phyloP scores from a whole-genome alignment of 2,888 invertebrate species.

The Drosophila rubida region DNA sequence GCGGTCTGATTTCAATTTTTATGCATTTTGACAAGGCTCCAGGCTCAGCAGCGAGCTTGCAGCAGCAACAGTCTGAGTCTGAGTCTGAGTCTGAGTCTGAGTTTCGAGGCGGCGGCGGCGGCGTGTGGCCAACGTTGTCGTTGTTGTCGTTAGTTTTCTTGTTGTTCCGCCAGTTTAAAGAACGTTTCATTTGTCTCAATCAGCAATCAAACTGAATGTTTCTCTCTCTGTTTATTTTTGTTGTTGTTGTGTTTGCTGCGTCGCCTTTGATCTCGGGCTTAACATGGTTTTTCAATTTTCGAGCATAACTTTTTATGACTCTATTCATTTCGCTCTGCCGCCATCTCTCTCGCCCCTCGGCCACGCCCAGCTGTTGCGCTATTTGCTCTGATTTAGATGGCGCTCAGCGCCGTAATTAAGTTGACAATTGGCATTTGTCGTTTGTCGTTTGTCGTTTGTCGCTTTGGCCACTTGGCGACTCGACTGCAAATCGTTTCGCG shows the following conservation, averaged over 20 bases:
- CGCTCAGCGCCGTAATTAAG: constrained; percentile 42
- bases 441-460: too few species aligned
- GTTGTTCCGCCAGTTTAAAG: constrained; percentile 57
- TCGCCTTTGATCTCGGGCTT: constrained; percentile 56
- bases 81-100: too few species aligned
- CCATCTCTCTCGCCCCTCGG: constrained; percentile 4
- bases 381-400: constrained; percentile 34
- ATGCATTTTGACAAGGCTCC: constrained; percentile 74
- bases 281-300: constrained; percentile 79
- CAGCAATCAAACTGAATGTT: constrained; percentile 68
- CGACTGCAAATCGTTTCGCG: background rate
- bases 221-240: constrained; percentile 37
- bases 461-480: too few species aligned
- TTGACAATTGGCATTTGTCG: constrained; percentile 44
- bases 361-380: background rate
- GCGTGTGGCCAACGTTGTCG: constrained; percentile 67
- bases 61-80: constrained; percentile 33
- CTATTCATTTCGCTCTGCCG: constrained; percentile 54
- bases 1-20: constrained; percentile 75
- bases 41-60: too few species aligned
- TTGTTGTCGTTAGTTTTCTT: constrained; percentile 18
- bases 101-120: too few species aligned
- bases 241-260: constrained; percentile 1
- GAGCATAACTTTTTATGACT: constrained; percentile 71
- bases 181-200: constrained; percentile 79